Conservation (phyloP, 2,797 vertebrate species). For the Dipus sagitta region DNA sequence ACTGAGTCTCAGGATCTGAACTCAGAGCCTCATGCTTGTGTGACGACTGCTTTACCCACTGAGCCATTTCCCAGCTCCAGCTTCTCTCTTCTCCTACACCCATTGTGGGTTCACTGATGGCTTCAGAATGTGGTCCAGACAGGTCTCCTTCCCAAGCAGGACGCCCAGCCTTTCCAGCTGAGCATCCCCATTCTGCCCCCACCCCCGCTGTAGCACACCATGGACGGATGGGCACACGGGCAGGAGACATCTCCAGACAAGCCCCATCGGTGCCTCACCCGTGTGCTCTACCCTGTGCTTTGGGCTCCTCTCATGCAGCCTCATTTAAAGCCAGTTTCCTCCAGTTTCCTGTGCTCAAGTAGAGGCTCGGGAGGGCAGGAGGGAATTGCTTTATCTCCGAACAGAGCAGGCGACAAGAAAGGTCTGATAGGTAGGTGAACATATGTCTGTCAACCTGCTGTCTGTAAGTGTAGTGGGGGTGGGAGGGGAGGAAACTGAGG, state of each 20-base stretch:
- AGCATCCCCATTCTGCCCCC: neutral
- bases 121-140: slow-evolving; percentile 38
- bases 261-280: neutral
- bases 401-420: slow-evolving; percentile 64
- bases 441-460: neutral
- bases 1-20: no score
- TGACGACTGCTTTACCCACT: no score
- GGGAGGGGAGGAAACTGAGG: neutral
- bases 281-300: neutral
- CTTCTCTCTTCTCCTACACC: neutral
- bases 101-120: neutral
- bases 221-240: neutral
- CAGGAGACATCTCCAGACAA: neutral
- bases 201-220: neutral
- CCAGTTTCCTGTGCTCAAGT: slow-evolving; percentile 63
- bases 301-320: slow-evolving; percentile 17
- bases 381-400: slow-evolving; percentile 61
- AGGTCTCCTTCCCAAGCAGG: slow-evolving; percentile 10
- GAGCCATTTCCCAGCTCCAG: neutral
- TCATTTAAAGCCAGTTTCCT: slow-evolving; percentile 45
- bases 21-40: no score
- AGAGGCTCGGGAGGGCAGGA: slow-evolving; percentile 34
- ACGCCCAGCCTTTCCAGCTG: neutral
- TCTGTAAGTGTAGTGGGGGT: neutral
- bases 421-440: slow-evolving; percentile 41